phyloP scores from a whole-genome alignment of 2,113 vertebrate genomes.

The Stictonetta naevosa region DNA sequence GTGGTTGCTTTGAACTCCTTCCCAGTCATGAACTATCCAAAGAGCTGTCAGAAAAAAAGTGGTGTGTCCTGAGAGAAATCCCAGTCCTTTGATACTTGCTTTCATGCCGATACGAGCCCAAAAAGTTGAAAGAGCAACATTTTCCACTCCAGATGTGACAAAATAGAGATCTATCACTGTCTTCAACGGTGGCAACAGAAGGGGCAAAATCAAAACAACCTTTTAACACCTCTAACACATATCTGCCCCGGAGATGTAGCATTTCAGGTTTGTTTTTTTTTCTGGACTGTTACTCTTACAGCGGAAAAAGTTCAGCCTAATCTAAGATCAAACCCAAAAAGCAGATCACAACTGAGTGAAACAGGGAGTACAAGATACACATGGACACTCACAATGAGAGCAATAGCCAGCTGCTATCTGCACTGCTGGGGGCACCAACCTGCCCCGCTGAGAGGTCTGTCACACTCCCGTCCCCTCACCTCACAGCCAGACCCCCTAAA shows the following conservation, averaged over 20 bases:
- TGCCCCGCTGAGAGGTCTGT: not conserved
- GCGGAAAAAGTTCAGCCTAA: not conserved
- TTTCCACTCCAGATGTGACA: not conserved
- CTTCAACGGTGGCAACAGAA: not conserved
- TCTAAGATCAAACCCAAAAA: not conserved
- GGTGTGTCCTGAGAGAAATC: not conserved
- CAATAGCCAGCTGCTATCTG: not conserved
- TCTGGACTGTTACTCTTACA: not conserved
- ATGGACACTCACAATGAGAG: not conserved
- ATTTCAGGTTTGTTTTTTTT: not conserved
- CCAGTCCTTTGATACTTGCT: slow-evolving; percentile 27
- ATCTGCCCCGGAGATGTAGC: not conserved
- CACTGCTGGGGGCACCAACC: not conserved
- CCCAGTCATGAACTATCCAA: slow-evolving; percentile 4
- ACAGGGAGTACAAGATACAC: not conserved
- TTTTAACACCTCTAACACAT: not conserved
- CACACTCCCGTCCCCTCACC: not conserved
- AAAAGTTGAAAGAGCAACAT: slow-evolving; percentile 34
- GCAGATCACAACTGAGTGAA: not conserved
- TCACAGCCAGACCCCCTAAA: not conserved
- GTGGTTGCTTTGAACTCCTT: not conserved
- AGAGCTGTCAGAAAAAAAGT: slow-evolving; percentile 27
- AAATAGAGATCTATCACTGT: not conserved
- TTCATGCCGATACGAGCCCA: slow-evolving; percentile 11
- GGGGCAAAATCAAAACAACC: not conserved